phyloP scores from a whole-genome alignment of 2,113 vertebrate species.

The Galemys pyrenaicus region DNA sequence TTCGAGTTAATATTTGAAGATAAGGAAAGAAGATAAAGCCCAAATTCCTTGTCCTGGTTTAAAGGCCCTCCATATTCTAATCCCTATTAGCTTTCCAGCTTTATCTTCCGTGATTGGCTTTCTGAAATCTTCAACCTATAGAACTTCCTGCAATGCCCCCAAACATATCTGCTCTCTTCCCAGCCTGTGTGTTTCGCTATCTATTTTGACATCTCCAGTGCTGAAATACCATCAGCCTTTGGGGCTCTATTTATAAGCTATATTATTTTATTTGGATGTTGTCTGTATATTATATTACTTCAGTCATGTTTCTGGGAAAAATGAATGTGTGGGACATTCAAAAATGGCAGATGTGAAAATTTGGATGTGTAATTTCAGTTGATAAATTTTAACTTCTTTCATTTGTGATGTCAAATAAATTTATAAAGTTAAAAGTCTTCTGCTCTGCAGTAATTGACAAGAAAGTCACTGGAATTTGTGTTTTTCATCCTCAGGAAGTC shows the following conservation, averaged over 20 bases:
- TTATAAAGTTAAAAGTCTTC: too few relatives aligned
- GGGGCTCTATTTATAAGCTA: too few relatives aligned
- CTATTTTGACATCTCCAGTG: neutral
- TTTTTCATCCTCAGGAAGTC: constrained; percentile 7
- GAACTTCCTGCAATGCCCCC: neutral
- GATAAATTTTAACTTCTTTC: too few relatives aligned
- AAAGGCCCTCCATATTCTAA: neutral
- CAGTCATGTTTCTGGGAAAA: neutral
- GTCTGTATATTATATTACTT: neutral
- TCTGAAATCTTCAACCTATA: neutral
- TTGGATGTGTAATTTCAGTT: too few relatives aligned
- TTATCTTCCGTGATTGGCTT: neutral
- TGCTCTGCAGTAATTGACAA: neutral
- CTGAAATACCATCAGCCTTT: neutral
- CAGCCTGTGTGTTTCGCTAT: neutral
- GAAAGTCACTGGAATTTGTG: neutral
- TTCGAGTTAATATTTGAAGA: neutral
- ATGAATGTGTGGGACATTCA: neutral
- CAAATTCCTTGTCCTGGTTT: neutral
- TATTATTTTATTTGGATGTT: too few relatives aligned
- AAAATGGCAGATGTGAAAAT: too few relatives aligned
- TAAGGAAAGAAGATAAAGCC: neutral
- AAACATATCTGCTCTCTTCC: neutral
- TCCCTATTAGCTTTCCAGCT: too few relatives aligned
- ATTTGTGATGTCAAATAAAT: too few relatives aligned